Percentiles rank a stretch among this genome's conserved stretches.
phyloP scores from a whole-genome alignment of 2,113 vertebrate species.

The Sorex fumeus region DNA sequence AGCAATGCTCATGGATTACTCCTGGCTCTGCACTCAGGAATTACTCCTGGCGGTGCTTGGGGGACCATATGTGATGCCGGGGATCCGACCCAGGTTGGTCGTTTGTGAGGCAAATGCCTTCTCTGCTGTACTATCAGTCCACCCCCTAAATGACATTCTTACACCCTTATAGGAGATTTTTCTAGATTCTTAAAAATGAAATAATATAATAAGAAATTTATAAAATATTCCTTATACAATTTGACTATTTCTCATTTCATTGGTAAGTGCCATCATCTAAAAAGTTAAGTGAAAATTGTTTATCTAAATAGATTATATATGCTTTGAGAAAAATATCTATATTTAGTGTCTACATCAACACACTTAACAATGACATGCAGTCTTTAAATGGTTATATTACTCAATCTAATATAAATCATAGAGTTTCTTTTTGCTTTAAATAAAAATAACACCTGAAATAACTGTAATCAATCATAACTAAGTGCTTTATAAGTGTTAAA shows the following conservation, averaged over 20 bases:
- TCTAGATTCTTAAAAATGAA: constrained; percentile 59
- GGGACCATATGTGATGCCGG: too few species aligned
- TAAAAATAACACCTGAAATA: background rate
- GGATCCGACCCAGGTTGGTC: too few species aligned
- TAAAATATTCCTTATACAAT: background rate
- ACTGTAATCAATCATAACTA: background rate
- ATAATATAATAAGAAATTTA: background rate
- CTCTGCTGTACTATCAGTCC: too few species aligned
- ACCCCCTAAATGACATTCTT: background rate
- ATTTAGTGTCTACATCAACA: background rate
- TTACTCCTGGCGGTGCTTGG: too few species aligned
- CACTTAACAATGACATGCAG: background rate
- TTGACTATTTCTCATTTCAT: too few species aligned
- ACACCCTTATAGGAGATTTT: constrained; percentile 24
- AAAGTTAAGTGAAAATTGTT: constrained; percentile 10
- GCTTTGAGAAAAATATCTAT: background rate
- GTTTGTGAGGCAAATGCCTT: too few species aligned
- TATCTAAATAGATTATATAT: background rate
- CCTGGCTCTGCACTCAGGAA: too few species aligned
- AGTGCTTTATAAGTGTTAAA: background rate
- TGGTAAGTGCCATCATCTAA: background rate
- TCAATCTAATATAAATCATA: background rate
- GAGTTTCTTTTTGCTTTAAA: background rate
- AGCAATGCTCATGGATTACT: too few species aligned
- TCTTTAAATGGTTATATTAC: background rate